Evolutionary conservation across 92 coral and sea anemone genomes (phyloP).

Genomic region (Diadumene lineata): DNA sequence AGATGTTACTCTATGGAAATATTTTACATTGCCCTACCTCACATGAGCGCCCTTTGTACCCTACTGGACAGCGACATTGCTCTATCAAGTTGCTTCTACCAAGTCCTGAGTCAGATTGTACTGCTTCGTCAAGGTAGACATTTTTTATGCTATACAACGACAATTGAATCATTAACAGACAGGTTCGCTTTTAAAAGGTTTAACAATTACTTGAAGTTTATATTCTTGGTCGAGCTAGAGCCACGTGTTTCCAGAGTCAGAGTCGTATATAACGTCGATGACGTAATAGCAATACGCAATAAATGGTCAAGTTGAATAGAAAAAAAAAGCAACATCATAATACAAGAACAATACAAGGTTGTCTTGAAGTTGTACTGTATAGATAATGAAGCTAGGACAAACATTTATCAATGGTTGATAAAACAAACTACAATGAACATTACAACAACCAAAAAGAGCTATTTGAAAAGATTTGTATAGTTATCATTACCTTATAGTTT

Average conservation of each 20-base stretch:
- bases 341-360: neutral
- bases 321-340: neutral
- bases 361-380: neutral
- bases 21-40: slow-evolving; percentile 54
- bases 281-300: too few relatives aligned
- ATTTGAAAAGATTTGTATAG: too few relatives aligned
- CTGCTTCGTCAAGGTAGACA: slow-evolving; percentile 72
- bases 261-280: too few relatives aligned
- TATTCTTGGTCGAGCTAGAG: too few relatives aligned
- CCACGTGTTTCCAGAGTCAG: too few relatives aligned
- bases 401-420: too few relatives aligned
- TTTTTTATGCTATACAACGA: slow-evolving; percentile 59
- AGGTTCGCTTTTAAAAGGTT: neutral
- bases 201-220: too few relatives aligned
- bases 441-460: too few relatives aligned
- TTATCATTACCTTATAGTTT: slow-evolving; percentile 25
- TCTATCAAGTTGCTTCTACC: slow-evolving; percentile 69
- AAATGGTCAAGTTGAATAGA: neutral
- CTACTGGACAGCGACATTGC: slow-evolving; percentile 80
- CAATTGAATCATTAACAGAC: neutral
- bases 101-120: slow-evolving; percentile 42
- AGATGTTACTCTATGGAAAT: neutral
- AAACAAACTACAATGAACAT: too few relatives aligned
- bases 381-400: neutral
- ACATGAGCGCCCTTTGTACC: slow-evolving; percentile 80